Evolutionary conservation across 35 echinoderm and acorn worm genomes (phyloP).

Genomic region (Ophioderma brevispina): DNA sequence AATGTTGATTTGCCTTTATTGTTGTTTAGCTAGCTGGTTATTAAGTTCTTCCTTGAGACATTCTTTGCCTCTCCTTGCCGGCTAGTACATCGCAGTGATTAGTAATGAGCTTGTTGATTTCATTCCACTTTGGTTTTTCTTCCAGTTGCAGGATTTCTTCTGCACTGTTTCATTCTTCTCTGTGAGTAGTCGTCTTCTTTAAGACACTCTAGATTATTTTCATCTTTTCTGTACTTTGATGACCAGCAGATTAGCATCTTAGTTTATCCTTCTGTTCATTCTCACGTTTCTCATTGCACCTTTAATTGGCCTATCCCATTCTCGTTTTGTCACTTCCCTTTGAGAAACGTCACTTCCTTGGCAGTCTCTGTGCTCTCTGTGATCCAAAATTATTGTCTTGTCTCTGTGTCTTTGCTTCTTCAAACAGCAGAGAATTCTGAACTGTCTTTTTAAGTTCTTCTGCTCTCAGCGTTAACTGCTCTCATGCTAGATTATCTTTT

Average conservation of each 20-base stretch:
- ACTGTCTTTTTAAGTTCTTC: neutral
- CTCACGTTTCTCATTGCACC: no score
- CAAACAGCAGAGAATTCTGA: neutral
- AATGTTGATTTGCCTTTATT: neutral
- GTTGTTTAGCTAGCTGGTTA: neutral
- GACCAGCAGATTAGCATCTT: neutral
- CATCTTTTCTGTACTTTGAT: neutral
- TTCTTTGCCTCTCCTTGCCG: neutral
- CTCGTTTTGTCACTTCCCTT: no score
- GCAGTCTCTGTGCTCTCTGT: neutral
- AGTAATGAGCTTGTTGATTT: neutral
- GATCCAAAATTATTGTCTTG: neutral
- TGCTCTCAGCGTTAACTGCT: neutral
- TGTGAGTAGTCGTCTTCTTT: neutral
- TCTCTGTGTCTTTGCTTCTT: neutral
- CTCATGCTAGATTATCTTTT: neutral
- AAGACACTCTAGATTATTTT: neutral
- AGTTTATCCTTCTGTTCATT: no score
- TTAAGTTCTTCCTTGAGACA: neutral
- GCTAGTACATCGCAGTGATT: neutral
- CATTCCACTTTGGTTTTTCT: no score
- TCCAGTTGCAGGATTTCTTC: neutral
- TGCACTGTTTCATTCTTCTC: neutral
- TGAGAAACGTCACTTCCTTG: no score
- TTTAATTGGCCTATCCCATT: no score